These are phyloP conservation scores for Caenorhabditis sulstoni DNA, from an alignment of 2,888 invertebrate genomes.

Conservation along the genomic window DNA sequence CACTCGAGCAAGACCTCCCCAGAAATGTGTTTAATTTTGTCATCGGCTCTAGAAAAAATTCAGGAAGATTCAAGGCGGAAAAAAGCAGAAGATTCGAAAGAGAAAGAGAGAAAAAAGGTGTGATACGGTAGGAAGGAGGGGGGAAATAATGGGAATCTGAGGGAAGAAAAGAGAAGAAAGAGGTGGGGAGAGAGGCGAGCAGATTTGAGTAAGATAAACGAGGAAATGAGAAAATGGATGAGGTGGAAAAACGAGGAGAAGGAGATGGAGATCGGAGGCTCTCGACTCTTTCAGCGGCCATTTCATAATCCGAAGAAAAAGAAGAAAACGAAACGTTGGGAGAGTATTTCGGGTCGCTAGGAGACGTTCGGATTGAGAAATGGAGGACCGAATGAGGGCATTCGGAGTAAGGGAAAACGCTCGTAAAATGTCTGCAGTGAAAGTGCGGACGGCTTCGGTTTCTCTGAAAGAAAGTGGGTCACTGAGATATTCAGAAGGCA, in stretches of 20 bases:
- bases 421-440: conserved; percentile 4
- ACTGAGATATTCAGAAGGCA: background rate
- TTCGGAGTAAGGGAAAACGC: background rate
- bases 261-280: background rate
- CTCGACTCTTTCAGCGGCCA: background rate
- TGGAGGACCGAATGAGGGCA: background rate
- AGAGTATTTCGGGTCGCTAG: conserved; percentile 13
- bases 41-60: background rate
- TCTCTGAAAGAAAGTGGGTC: conserved; percentile 5
- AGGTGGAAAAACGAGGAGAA: background rate
- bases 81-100: background rate
- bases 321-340: background rate
- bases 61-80: background rate
- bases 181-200: background rate
- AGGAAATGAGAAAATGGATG: conserved; percentile 1
- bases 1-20: conserved; percentile 48
- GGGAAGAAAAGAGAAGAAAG: no score
- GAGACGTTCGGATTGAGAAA: background rate
- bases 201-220: background rate
- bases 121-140: background rate
- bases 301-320: background rate
- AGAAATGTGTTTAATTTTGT: conserved; percentile 30
- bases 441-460: background rate
- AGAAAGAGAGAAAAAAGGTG: background rate
- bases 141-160: background rate